Base-by-base conservation (phyloP, 2,113 vertebrate genomes). In the Oncorhynchus kisutch region DNA sequence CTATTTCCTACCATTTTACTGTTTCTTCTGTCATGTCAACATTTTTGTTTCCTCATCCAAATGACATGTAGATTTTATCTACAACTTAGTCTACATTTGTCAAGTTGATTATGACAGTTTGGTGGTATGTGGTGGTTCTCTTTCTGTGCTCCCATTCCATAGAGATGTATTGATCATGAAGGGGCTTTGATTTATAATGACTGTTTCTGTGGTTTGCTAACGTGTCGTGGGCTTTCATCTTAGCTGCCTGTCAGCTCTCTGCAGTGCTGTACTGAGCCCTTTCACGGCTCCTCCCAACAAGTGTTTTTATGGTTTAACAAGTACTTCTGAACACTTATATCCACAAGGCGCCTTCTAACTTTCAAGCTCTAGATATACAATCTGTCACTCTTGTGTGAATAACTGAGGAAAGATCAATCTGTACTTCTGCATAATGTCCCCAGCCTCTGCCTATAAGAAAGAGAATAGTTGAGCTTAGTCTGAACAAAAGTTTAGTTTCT, bases 181-280 rank as follows among this genome's bases (percentile, higher is more conserved):
- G 81, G 86, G 83, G 76, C 91, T 91, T 89, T 90, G 90, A 89
- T 87, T 85, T 83, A 45, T 89, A 89, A 92, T 88, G 84, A 79
- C 88, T 74, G 81, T 16, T 77, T 24, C 74, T 90, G 91, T 78
- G 88, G 90, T 88, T 90, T 81, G 87, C 88, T 88, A 85, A 87
- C 81, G 87, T 88, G 87, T 86, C 78, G 78, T 48, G 73, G 85
- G 83, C 86, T 89, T 86, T 75, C 86, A 67, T 80, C 82, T 76
- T 2, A 75, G 86, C 86, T 86, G 72, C n/a, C 82, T 83, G 86
- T 80, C 82, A 29, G 78, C 82, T 29, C 73, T 62, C 5, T 54
- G 51, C 12, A 77, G 65, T 2, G 24, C 89, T 66, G 67, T 62
- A 78, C 77, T 45, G 71, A 25, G 31, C 34, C 65, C 73, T 67